These are phyloP conservation scores for Monarcha castaneiventris DNA, from an alignment of 2,113 vertebrate genomes.

Conservation along the genomic window DNA sequence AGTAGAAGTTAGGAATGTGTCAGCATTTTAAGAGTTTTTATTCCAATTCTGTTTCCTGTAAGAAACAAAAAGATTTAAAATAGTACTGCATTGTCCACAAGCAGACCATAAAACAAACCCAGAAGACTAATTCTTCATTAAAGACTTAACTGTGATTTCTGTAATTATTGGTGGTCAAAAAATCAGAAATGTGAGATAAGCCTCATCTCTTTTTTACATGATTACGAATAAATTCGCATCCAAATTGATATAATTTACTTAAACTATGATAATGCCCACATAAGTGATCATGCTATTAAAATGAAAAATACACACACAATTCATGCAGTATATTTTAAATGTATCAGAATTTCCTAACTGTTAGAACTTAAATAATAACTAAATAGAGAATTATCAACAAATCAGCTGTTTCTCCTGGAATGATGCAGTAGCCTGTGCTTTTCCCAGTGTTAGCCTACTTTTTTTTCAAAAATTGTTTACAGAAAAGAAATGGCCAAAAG, in stretches of 20 bases:
- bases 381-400: not conserved
- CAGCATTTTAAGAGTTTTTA: conserved; percentile 22
- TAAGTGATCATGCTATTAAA: not conserved
- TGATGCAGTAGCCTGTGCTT: not conserved
- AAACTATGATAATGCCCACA: not conserved
- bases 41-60: not conserved
- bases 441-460: not conserved
- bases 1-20: not conserved
- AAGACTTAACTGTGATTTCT: not conserved
- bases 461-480: not conserved
- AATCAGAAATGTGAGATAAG: not conserved
- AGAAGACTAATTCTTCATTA: not conserved
- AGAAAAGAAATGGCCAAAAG: not conserved
- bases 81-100: not conserved
- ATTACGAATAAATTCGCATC: not conserved
- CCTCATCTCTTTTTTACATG: not conserved
- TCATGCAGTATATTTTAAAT: not conserved
- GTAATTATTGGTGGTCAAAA: not conserved
- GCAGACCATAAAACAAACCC: not conserved
- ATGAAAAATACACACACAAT: not conserved
- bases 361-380: not conserved
- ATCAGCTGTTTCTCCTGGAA: not conserved
- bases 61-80: not conserved
- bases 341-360: not conserved
- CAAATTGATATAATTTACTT: not conserved